Percentiles rank a stretch among this genome's conserved stretches.
Evolutionary conservation across 2,113 vertebrate species (phyloP).

Genomic region (Lagopus leucura): DNA sequence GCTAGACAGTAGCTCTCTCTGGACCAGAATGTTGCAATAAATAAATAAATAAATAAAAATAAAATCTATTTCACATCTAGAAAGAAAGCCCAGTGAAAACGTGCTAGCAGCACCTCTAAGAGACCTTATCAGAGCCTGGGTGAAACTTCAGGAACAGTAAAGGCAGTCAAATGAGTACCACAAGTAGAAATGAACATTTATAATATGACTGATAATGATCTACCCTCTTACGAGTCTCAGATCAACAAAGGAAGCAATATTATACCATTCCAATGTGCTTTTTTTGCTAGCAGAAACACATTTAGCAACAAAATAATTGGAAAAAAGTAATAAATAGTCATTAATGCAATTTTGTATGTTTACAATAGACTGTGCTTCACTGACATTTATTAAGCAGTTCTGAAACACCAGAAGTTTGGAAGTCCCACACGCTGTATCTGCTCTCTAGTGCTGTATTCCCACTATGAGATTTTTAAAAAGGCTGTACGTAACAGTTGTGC

Average conservation of each 20-base stretch:
- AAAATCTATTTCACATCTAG: background rate
- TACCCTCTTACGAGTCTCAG: background rate
- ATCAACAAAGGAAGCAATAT: background rate
- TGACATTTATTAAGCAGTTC: background rate
- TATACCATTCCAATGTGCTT: background rate
- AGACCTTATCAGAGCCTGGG: background rate
- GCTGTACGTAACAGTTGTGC: background rate
- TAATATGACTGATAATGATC: background rate
- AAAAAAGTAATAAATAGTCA: conserved; percentile 16
- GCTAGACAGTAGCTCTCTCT: background rate
- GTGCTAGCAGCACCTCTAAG: background rate
- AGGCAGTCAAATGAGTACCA: background rate
- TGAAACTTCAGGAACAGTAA: background rate
- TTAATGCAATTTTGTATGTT: background rate
- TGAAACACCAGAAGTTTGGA: background rate
- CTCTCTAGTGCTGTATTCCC: background rate
- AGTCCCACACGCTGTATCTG: background rate
- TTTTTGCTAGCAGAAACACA: background rate
- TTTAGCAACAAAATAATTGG: conserved; percentile 7
- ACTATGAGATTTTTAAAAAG: background rate
- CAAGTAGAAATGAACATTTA: background rate
- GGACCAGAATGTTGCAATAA: background rate
- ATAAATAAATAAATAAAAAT: too few species aligned
- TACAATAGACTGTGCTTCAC: background rate
- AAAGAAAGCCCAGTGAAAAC: background rate